Evolutionary conservation across 2,113 vertebrate species (phyloP).

Genomic region (Tinamus guttatus): DNA sequence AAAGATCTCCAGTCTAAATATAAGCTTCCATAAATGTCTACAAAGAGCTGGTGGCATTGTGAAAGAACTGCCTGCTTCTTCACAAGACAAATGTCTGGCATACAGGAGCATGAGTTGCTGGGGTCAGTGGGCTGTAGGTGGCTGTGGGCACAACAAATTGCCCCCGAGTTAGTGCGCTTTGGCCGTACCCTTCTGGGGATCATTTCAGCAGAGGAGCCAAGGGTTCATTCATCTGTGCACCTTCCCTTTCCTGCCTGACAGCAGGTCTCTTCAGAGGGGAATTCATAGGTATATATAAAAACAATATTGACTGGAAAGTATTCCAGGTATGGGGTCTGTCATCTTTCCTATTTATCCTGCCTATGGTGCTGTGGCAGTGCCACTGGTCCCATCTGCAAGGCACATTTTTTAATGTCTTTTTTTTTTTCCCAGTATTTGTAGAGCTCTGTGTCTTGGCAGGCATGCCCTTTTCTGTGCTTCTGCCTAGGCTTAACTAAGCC

Average conservation of each 20-base stretch:
- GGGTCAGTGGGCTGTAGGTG: accelerated
- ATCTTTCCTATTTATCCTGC: not conserved
- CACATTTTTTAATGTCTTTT: accelerated
- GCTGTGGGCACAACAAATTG: not conserved
- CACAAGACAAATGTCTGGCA: not conserved
- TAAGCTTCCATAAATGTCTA: not conserved
- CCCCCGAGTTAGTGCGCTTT: accelerated
- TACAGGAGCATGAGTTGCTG: not conserved
- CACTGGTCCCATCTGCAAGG: not conserved
- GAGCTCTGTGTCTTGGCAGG: not conserved
- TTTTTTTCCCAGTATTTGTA: not conserved
- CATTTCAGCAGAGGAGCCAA: not conserved
- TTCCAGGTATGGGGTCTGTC: not conserved
- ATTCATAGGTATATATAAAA: not conserved
- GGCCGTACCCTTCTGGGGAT: not conserved
- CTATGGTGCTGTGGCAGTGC: not conserved
- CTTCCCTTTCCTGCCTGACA: not conserved
- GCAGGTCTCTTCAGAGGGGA: not conserved
- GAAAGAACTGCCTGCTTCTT: not conserved
- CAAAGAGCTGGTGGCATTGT: not conserved
- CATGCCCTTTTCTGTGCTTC: not conserved
- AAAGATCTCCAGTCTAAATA: not conserved
- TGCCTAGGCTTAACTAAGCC: not conserved
- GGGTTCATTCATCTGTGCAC: not conserved
- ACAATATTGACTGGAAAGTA: not conserved